Percentiles rank a stretch among this genome's conserved stretches.
These are phyloP conservation scores for Poeciliopsis turneri DNA, from an alignment of 2,797 vertebrate species.

Conservation along the genomic window DNA sequence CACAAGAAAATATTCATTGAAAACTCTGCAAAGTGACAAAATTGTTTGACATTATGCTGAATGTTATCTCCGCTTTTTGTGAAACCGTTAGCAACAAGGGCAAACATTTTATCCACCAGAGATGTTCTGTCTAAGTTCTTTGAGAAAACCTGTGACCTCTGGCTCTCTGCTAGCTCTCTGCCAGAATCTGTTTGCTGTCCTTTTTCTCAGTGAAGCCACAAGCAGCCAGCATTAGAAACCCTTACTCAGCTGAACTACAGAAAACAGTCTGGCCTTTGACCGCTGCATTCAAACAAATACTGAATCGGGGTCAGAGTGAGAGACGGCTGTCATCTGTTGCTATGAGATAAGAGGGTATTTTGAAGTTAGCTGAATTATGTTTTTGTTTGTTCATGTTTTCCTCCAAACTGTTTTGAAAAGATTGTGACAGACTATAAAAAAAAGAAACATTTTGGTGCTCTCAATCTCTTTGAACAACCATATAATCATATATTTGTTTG, in stretches of 20 bases:
- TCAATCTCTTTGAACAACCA: background rate
- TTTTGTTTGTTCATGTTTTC: slow-evolving; percentile 13
- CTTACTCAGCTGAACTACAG: slow-evolving; percentile 65
- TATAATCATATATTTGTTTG: background rate
- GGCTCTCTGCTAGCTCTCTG: slow-evolving; percentile 16
- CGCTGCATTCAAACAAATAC: slow-evolving; percentile 56
- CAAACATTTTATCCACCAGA: background rate
- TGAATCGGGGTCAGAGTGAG: slow-evolving; percentile 42
- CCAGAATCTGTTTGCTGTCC: slow-evolving; percentile 29
- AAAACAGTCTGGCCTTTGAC: slow-evolving; percentile 51
- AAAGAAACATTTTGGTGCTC: background rate
- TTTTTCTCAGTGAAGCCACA: slow-evolving; percentile 47
- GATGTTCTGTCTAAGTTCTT: background rate
- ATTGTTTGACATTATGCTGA: background rate
- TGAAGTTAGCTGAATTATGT: slow-evolving; percentile 18
- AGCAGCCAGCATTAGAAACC: slow-evolving; percentile 36
- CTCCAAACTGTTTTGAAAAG: background rate
- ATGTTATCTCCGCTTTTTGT: background rate
- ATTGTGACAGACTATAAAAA: background rate
- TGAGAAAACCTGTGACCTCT: slow-evolving; percentile 28
- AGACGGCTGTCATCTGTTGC: slow-evolving; percentile 69
- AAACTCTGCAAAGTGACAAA: background rate
- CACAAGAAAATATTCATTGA: background rate
- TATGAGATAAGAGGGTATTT: slow-evolving; percentile 69
- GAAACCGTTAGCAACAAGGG: background rate